A percentile compares a stretch with the other conserved stretches of the same genome.
phyloP scores from a whole-genome alignment of 2,113 vertebrate genomes.

The Plectropomus leopardus region DNA sequence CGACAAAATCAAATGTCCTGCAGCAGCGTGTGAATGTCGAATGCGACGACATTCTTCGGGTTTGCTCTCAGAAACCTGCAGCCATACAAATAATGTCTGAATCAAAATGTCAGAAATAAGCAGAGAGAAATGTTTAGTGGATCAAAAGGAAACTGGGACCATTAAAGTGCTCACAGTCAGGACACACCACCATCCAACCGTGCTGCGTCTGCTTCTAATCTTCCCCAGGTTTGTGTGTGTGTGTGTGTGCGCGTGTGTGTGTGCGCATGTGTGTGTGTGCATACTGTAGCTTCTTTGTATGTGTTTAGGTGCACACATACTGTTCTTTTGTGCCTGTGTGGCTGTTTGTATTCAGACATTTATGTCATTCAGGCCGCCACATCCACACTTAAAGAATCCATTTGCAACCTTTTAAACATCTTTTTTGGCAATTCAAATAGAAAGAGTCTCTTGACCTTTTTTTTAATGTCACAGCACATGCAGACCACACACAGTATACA shows the following conservation, averaged over 20 bases:
- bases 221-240: slow-evolving; percentile 15
- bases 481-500: slow-evolving; percentile 58
- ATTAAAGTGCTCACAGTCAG: slow-evolving; percentile 38
- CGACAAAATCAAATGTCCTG: background rate
- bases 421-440: slow-evolving; percentile 46
- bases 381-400: slow-evolving; percentile 35
- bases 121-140: slow-evolving; percentile 38
- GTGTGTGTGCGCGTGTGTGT: slow-evolving; percentile 6
- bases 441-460: slow-evolving; percentile 65
- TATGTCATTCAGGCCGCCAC: slow-evolving; percentile 42
- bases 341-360: slow-evolving; percentile 4
- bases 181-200: slow-evolving; percentile 28
- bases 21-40: slow-evolving; percentile 6
- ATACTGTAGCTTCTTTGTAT: slow-evolving; percentile 20
- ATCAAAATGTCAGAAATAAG: slow-evolving; percentile 57
- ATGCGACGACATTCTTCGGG: background rate
- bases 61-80: slow-evolving; percentile 37
- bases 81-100: slow-evolving; percentile 42
- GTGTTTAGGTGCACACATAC: background rate
- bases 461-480: slow-evolving; percentile 53
- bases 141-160: slow-evolving; percentile 50
- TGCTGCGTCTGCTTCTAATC: slow-evolving; percentile 58
- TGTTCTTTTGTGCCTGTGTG: slow-evolving; percentile 1
- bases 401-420: slow-evolving; percentile 50
- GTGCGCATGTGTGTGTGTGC: background rate